Evolutionary conservation across 2,888 invertebrate species (phyloP), one percentile per base, ranked within the genome.

Genomic region (Perizoma affinitatum): DNA sequence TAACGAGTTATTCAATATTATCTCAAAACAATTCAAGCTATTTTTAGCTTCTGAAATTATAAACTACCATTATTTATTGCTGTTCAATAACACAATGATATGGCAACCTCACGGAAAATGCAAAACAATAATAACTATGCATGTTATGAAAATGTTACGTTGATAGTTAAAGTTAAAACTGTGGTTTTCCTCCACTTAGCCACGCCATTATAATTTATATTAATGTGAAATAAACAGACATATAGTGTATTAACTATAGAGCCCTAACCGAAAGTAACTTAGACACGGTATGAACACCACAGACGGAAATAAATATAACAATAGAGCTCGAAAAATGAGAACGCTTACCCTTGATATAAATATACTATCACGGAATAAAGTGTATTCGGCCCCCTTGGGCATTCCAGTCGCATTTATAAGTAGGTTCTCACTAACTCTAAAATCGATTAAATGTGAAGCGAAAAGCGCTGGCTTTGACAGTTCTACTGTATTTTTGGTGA

Each of bases 101-200:
- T 52, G 33, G 33, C 54, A 38, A 35, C 9, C 10, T 49, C 33
- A 42, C 42, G 46, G 61, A 46, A 61, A 57, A 61, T 54, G 54
- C 41, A 50, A 59, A 51, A 47, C 36, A 10, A 44, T 43, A 38
- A 58, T 11, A 43, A 45, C 7, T 41, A 50, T 51, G 33, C 43
- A 46, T 54, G 46, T 40, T 58, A 46, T 58, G 58, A 59, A 58
- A 63, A 63, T 53, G 44, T 59, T 58, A 54, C 43, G 35, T 7
- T 22, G 22, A 22, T 22, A 22, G 1, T 47, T 50, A 50, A 54
- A 56, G 56, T 54, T 63, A 50, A 54, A 64, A 51, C 49, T 73
- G 69, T 53, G 69, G 71, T 75, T 75, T 76, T 74, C 72, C 76
- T 76, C 54, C 43, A 54, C 40, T 58, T 51, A 52, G 33, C 69